phyloP scores from a whole-genome alignment of 2,888 invertebrate species.

The Xylota sylvarum region DNA sequence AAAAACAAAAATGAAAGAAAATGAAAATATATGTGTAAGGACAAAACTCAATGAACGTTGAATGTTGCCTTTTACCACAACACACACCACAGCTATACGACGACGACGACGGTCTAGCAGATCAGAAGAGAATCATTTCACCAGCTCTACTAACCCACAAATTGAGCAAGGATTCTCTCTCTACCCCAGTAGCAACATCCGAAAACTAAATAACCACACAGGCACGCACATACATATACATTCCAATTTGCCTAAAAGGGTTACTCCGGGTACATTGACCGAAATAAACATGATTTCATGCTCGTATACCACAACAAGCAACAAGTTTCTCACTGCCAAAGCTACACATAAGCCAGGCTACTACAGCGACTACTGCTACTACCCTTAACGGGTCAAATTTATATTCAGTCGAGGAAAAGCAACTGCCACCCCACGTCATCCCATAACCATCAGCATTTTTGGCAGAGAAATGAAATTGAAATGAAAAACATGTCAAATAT shows the following conservation, averaged over 20 bases:
- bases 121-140: conserved; percentile 53
- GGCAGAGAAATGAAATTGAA: conserved; percentile 62
- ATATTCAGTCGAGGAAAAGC: conserved; percentile 52
- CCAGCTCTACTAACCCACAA: conserved; percentile 27
- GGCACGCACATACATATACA: conserved; percentile 47
- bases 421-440: conserved; percentile 3
- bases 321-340: conserved; percentile 54
- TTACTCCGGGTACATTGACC: conserved; percentile 68
- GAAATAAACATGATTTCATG: conserved; percentile 76
- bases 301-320: conserved; percentile 61
- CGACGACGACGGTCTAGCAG: conserved; percentile 4
- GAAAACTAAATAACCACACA: conserved; percentile 22
- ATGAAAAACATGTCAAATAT: conserved; percentile 73
- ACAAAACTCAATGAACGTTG: conserved; percentile 32
- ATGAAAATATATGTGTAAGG: not conserved
- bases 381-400: conserved; percentile 39
- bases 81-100: conserved; percentile 6
- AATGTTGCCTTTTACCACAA: conserved; percentile 14
- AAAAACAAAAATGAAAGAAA: not conserved
- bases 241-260: conserved; percentile 72
- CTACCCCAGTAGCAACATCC: not conserved
- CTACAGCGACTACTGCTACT: not conserved
- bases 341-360: conserved; percentile 7
- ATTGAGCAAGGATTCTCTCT: conserved; percentile 33
- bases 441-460: conserved; percentile 51